A percentile compares a stretch with the other conserved stretches of the same genome.
phyloP scores from a whole-genome alignment of 2,888 invertebrate genomes.

The Eupelmus urozonus region DNA sequence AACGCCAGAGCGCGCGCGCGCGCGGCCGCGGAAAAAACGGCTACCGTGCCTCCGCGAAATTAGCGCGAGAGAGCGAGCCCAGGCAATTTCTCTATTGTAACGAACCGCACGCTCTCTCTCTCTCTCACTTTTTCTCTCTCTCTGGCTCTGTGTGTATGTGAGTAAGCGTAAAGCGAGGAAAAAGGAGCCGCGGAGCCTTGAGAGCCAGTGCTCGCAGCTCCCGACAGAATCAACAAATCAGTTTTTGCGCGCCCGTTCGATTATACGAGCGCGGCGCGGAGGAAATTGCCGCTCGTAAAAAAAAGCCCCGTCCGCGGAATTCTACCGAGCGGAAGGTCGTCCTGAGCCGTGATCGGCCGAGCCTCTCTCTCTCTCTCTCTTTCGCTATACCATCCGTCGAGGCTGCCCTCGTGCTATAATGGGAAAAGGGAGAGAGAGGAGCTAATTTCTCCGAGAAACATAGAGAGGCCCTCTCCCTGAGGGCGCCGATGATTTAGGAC shows the following conservation, averaged over 20 bases:
- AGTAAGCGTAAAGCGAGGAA: slow-evolving; percentile 11
- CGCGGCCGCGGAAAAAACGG: not conserved
- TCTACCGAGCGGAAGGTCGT: not conserved
- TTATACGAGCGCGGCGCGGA: slow-evolving; percentile 38
- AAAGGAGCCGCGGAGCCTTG: not conserved
- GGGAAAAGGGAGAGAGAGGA: not conserved
- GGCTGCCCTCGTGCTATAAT: too few relatives aligned
- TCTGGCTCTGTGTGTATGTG: too few relatives aligned
- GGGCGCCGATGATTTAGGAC: slow-evolving; percentile 68
- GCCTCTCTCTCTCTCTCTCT: slow-evolving; percentile 26
- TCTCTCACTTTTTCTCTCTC: too few relatives aligned
- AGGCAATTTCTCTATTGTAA: slow-evolving; percentile 39
- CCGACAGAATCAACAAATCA: slow-evolving; percentile 52
- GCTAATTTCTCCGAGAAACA: slow-evolving; percentile 52
- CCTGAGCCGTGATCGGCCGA: too few relatives aligned
- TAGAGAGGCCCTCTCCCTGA: slow-evolving; percentile 49
- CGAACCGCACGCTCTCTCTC: too few relatives aligned
- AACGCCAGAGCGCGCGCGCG: too few relatives aligned
- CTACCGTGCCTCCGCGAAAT: slow-evolving; percentile 5
- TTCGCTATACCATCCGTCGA: too few relatives aligned
- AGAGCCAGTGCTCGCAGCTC: slow-evolving; percentile 12
- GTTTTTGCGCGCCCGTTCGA: slow-evolving; percentile 28
- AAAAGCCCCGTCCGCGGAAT: slow-evolving; percentile 18
- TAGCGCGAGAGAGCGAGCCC: slow-evolving; percentile 15
- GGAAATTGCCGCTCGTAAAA: slow-evolving; percentile 53